Percentiles rank a stretch among this genome's conserved stretches.
These are phyloP conservation scores for Laticauda colubrina DNA, from an alignment of 2,113 vertebrate genomes.

Conservation along the genomic window DNA sequence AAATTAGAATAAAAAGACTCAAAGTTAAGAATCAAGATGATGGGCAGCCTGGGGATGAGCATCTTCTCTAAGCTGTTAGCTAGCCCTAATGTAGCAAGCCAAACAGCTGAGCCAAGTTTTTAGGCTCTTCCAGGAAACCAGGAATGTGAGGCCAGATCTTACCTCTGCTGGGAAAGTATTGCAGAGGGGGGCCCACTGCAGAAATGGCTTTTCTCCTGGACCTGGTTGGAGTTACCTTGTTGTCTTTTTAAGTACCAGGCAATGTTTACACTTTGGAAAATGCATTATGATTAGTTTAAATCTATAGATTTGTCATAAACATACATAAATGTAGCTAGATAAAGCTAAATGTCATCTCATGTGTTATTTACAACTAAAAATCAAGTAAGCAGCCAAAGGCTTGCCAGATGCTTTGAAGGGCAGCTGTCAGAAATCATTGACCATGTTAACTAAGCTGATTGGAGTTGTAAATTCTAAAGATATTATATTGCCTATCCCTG, in stretches of 20 bases:
- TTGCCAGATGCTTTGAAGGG: neutral
- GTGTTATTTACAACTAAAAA: neutral
- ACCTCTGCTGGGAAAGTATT: neutral
- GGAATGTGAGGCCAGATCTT: neutral
- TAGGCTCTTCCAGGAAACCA: neutral
- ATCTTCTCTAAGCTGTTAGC: neutral
- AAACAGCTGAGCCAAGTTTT: neutral
- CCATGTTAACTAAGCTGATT: neutral
- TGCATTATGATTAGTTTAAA: neutral
- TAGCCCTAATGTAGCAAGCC: neutral
- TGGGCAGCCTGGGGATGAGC: neutral
- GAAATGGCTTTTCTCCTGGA: neutral
- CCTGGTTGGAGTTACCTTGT: neutral
- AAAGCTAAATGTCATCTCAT: neutral
- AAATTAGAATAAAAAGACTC: neutral
- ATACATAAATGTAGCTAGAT: neutral
- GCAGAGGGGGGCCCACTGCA: neutral
- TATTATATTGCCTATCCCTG: neutral
- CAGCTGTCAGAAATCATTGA: neutral
- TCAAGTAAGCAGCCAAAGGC: neutral
- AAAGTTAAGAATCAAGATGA: neutral
- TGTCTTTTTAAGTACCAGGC: neutral
- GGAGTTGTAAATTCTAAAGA: neutral
- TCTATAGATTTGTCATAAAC: neutral
- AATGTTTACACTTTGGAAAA: neutral